Evolutionary conservation across 2,113 vertebrate genomes (phyloP), one percentile per base, ranked within the genome.

Genomic region (Fulmarus glacialis): DNA sequence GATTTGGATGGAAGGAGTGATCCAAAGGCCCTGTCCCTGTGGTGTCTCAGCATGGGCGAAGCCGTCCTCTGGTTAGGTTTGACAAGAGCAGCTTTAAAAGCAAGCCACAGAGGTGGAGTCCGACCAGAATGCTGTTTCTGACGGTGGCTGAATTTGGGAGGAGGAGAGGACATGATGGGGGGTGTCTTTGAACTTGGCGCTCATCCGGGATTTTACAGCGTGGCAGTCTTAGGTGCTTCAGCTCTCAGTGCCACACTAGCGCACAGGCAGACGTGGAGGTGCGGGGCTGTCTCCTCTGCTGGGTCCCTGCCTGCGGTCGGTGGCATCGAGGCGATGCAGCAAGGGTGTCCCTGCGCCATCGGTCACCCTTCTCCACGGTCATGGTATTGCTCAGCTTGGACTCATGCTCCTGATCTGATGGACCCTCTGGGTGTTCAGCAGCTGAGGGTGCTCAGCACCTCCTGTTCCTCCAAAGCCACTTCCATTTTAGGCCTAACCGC

Each of bases 181-280:
- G 11, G 3, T 16, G 15, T 18, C 59, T 84, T 47, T 53, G 42
- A 74, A n/a, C 40, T 62, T 59, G 11, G 15, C 9, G 15, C 22
- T 50, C 1, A 3, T 38, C 22, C 3, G 6, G 52, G 66, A 30
- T 82, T 85, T 87, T 72, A 18, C 45, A 62, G 17, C 1, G 3
- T 32, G 58, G 45, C 55, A 45, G 21, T 30, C 72, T 3, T n/a
- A 52, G 66, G 14, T 77, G 34, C 60, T 86, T 83, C 29, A 29
- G 55, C 47, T 60, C 17, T 68, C 0, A 1, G 53, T 82, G 78
- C 53, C 6, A 3, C 1, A 1, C 13, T 1, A 10, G 11, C 0
- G 1, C 15, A 12, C 0, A 0, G 43, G 18, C 50, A 64, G n/a
- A 21, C 3, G 0, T 29, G 58, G 56, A 67, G 12, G 29, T 50